These are phyloP conservation scores for Pterois miles DNA, from an alignment of 2,797 vertebrate genomes.

Conservation along the genomic window DNA sequence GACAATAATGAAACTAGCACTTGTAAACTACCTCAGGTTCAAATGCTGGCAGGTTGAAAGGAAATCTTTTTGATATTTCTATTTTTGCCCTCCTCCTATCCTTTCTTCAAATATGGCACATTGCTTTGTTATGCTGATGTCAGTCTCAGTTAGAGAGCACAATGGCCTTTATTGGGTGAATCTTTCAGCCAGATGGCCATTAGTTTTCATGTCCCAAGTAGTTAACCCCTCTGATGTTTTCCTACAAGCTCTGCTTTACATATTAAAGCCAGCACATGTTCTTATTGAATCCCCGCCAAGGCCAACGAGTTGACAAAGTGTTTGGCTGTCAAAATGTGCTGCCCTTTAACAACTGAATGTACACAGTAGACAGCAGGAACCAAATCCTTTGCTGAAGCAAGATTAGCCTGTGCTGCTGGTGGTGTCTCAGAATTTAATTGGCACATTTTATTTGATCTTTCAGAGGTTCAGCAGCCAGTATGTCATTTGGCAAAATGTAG, in stretches of 20 bases:
- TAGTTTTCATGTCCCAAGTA: background rate
- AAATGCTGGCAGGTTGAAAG: background rate
- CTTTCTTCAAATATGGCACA: conserved; percentile 35
- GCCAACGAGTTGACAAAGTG: background rate
- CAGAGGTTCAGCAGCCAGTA: background rate
- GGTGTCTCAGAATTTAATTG: conserved; percentile 14
- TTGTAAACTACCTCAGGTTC: background rate
- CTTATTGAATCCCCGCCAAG: background rate
- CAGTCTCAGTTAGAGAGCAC: conserved; percentile 8
- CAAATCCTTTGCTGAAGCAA: background rate
- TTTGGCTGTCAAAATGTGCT: background rate
- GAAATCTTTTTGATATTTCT: background rate
- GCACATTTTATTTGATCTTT: conserved; percentile 24
- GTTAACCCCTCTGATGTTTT: conserved; percentile 6
- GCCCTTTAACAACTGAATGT: conserved; percentile 1
- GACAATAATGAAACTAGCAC: conserved; percentile 1
- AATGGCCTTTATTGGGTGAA: background rate
- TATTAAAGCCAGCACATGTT: background rate
- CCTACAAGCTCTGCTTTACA: background rate
- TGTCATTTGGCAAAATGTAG: conserved; percentile 30
- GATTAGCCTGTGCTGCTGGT: conserved; percentile 4
- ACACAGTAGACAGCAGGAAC: conserved; percentile 8
- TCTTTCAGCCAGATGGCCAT: conserved; percentile 6
- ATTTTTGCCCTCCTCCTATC: background rate
- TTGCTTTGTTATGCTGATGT: conserved; percentile 48